A percentile compares a stretch with the other conserved stretches of the same genome.
phyloP scores from a whole-genome alignment of 2,797 vertebrate genomes.

The Lophotriccus pileatus region DNA sequence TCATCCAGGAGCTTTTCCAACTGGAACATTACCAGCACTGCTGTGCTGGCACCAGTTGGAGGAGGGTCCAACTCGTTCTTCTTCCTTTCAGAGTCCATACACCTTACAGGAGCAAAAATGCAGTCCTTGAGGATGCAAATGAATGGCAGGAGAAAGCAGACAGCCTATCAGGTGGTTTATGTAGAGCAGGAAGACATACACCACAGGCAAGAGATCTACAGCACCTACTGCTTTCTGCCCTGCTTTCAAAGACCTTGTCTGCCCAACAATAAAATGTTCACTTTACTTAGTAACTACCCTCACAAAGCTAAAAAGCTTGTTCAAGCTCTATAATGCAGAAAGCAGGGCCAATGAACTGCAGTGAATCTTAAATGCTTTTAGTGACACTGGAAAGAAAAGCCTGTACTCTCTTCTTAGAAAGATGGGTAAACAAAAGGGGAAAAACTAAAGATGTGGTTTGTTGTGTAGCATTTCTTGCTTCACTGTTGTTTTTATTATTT shows the following conservation, averaged over 20 bases:
- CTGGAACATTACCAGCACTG: neutral
- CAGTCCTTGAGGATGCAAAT: neutral
- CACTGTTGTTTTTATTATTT: neutral
- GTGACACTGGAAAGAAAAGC: neutral
- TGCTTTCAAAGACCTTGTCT: neutral
- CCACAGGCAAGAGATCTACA: neutral
- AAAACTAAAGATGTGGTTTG: neutral
- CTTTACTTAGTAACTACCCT: neutral
- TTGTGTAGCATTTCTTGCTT: neutral
- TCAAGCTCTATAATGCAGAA: neutral
- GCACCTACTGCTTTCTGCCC: neutral
- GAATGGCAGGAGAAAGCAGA: neutral
- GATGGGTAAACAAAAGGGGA: neutral
- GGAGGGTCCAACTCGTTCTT: neutral
- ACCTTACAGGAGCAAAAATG: neutral
- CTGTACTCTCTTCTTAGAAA: neutral
- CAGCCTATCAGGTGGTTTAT: fast-evolving
- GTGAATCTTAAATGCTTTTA: neutral
- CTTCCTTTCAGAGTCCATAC: neutral
- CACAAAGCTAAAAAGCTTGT: neutral
- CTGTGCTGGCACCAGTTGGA: neutral
- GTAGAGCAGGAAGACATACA: fast-evolving
- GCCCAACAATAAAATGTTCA: neutral
- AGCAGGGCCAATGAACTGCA: neutral
- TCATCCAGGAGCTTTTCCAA: neutral